Base-by-base conservation (phyloP, 2,888 invertebrate species). In the Drymonia ruficornis region DNA sequence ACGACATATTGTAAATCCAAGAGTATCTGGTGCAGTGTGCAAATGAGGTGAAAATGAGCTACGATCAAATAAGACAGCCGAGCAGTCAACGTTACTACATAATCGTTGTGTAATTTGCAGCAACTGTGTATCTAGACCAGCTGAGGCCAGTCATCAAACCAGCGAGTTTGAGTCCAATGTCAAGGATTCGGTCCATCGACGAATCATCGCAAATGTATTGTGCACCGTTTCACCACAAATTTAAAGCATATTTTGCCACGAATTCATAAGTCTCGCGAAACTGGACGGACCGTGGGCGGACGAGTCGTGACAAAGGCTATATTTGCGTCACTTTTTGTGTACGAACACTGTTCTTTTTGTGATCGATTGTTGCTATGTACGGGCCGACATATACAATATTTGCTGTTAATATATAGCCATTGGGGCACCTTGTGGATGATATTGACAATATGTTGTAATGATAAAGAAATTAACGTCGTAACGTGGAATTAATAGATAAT, bases 141-240 rank as follows among this genome's bases (percentile, higher is more conserved):
- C 28, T 45, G 55, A 60, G 61, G 63, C 63, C 61, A 68, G 53
- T 52, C 67, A 65, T 70, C 57, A 70, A 61, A 58, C 59, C 59
- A 63, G 57, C 53, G 55, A 63, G 63, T 59, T 64, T 55, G 62
- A 69, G 59, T 61, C 58, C 79, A 78, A 76, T 78, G 78, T 78
- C 79, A 78, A 79, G 78, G 79, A 72, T 66, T 54, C 56, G 52
- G 49, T 61, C 47, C 54, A 64, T 44, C 53, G 49, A 44, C 43
- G 42, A 61, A 45, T 59, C 52, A 50, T 23, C 11, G 36, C 40
- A 53, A 53, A 52, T 48, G 50, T 43, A 70, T 53, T 61, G 53
- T 66, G 55, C 59, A 65, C 65, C 55, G 51, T 72, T 63, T 46
- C 49, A 2, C 36, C 11, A 52, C 52, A 36, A 53, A 19, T 47